Evolutionary conservation across 2,888 invertebrate genomes (phyloP).

Genomic region (Petrolisthes manimaculis): DNA sequence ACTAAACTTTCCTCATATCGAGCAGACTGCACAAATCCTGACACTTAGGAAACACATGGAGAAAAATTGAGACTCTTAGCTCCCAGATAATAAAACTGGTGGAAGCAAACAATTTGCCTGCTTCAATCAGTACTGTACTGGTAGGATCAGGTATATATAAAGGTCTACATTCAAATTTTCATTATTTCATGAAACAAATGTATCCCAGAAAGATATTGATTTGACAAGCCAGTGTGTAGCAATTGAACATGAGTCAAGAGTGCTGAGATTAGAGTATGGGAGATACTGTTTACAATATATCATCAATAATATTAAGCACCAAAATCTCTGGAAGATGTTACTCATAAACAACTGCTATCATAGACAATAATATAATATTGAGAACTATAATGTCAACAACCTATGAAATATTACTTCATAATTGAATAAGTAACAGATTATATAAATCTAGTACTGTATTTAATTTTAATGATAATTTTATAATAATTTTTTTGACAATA

Average conservation of each 20-base stretch:
- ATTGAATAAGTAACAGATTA: slow-evolving; percentile 17
- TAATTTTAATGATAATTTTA: not conserved
- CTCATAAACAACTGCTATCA: slow-evolving; percentile 35
- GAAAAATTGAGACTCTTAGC: not conserved
- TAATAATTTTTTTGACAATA: not conserved
- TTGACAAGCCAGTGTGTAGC: no score
- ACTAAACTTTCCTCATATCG: not conserved
- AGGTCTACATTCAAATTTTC: slow-evolving; percentile 43
- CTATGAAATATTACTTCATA: slow-evolving; percentile 44
- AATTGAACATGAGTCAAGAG: no score
- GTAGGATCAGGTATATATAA: slow-evolving; percentile 41
- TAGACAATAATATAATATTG: slow-evolving; percentile 32
- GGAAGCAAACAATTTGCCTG: slow-evolving; percentile 28
- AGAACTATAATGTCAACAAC: slow-evolving; percentile 35
- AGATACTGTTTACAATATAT: slow-evolving; percentile 27
- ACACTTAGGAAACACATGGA: slow-evolving; percentile 11
- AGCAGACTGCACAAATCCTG: slow-evolving; percentile 14
- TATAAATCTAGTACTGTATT: not conserved
- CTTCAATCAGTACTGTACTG: slow-evolving; percentile 18
- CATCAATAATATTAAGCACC: slow-evolving; percentile 54
- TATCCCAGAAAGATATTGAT: slow-evolving; percentile 49
- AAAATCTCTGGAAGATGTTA: slow-evolving; percentile 52
- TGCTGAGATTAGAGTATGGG: slow-evolving; percentile 24
- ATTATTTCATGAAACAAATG: slow-evolving; percentile 48
- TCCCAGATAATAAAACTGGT: not conserved